Evolutionary conservation across 2,797 vertebrate species (phyloP).

Genomic region (Anisognathus igniventris): DNA sequence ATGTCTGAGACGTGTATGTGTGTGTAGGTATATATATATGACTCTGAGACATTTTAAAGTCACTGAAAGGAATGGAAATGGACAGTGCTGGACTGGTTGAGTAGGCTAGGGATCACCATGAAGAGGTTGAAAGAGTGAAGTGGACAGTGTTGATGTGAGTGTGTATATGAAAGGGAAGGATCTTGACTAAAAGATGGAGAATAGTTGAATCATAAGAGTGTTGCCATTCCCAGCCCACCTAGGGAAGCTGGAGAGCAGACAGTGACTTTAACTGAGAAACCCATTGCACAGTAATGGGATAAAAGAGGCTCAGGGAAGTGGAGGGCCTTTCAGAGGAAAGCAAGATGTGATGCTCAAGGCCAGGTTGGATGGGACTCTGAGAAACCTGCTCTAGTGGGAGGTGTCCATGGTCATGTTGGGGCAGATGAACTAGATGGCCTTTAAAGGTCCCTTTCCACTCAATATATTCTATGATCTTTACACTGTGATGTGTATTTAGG

Average conservation of each 20-base stretch:
- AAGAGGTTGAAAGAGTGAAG: neutral
- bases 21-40: too few species aligned
- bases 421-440: neutral
- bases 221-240: neutral
- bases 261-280: neutral
- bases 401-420: too few species aligned
- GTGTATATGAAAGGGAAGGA: neutral
- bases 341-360: neutral
- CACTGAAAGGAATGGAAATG: neutral
- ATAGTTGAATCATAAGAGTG: neutral
- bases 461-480: neutral
- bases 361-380: neutral
- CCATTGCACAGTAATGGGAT: neutral
- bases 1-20: neutral
- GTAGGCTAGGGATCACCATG: neutral
- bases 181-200: neutral
- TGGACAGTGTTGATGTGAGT: neutral
- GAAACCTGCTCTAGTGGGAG: neutral
- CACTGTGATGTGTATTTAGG: neutral
- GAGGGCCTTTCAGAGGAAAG: neutral
- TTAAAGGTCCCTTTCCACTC: neutral
- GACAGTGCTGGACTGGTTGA: neutral
- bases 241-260: neutral
- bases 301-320: accelerated
- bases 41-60: neutral